Percentiles rank a stretch among this genome's conserved stretches.
Conservation (phyloP, 1,140 invertebrate genomes). For the Leptopilina clavipes region DNA sequence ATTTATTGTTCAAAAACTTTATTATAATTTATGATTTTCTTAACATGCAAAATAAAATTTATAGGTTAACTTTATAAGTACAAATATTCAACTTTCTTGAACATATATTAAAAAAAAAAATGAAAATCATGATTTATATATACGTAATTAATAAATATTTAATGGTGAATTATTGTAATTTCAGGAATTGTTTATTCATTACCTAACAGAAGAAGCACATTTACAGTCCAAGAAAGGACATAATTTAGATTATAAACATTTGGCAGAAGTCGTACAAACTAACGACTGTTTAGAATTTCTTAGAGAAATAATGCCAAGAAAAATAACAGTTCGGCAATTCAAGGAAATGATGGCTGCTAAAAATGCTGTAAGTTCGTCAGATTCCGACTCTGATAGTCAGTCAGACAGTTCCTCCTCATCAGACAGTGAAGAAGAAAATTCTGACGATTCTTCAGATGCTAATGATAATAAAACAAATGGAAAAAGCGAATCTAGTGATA, state of each 20-base stretch:
- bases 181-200: slow-evolving; percentile 81
- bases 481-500: slow-evolving; percentile 60
- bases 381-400: slow-evolving; percentile 70
- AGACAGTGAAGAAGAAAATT: slow-evolving; percentile 61
- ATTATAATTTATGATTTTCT: not conserved
- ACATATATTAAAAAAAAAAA: no score
- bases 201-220: slow-evolving; percentile 78
- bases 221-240: slow-evolving; percentile 66
- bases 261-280: slow-evolving; percentile 81
- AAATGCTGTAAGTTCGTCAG: slow-evolving; percentile 68
- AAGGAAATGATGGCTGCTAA: slow-evolving; percentile 81
- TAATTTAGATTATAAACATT: slow-evolving; percentile 80
- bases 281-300: slow-evolving; percentile 81
- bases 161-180: no score
- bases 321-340: slow-evolving; percentile 81
- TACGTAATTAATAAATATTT: no score
- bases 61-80: no score
- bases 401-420: slow-evolving; percentile 68
- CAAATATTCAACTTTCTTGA: no score
- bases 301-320: slow-evolving; percentile 82
- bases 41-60: no score
- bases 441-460: slow-evolving; percentile 62
- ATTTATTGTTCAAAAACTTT: slow-evolving; percentile 9
- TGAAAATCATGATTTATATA: not conserved
- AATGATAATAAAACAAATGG: slow-evolving; percentile 60